phyloP scores from a whole-genome alignment of 2,888 invertebrate genomes.

The Cephus rjabovi region DNA sequence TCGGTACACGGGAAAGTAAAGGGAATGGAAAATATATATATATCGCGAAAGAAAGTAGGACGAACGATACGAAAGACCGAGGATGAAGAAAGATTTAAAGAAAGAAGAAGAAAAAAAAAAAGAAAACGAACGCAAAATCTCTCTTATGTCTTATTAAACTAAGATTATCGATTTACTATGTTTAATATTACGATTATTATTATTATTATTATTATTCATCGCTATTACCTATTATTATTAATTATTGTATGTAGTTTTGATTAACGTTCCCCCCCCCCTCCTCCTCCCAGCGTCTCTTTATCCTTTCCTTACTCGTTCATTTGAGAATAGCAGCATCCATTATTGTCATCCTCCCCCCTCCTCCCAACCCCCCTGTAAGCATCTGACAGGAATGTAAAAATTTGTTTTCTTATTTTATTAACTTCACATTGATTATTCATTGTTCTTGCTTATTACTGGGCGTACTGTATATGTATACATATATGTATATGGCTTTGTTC shows the following conservation, averaged over 20 bases:
- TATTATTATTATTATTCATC: constrained; percentile 38
- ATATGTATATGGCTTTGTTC: constrained; percentile 24
- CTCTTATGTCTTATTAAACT: constrained; percentile 58
- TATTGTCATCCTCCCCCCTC: no score
- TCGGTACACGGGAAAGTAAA: constrained; percentile 18
- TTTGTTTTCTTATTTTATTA: constrained; percentile 42
- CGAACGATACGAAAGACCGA: constrained; percentile 31
- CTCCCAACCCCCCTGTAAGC: no score
- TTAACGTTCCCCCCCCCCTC: background rate
- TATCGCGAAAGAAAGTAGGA: constrained; percentile 26
- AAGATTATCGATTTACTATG: constrained; percentile 44
- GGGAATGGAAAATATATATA: constrained; percentile 19
- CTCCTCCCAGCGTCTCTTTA: no score
- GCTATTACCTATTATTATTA: constrained; percentile 29
- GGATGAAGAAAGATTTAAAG: constrained; percentile 26
- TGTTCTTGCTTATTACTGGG: constrained; percentile 58
- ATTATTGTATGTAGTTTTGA: constrained; percentile 6
- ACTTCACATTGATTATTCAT: constrained; percentile 46
- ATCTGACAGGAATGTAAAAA: constrained; percentile 34
- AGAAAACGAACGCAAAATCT: constrained; percentile 53
- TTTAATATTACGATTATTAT: constrained; percentile 35
- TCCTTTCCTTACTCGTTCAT: no score
- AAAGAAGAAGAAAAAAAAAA: constrained; percentile 34
- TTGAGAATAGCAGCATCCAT: no score
- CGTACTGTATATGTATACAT: constrained; percentile 47